phyloP scores from a whole-genome alignment of 2,113 vertebrate species.

The Zingel zingel region DNA sequence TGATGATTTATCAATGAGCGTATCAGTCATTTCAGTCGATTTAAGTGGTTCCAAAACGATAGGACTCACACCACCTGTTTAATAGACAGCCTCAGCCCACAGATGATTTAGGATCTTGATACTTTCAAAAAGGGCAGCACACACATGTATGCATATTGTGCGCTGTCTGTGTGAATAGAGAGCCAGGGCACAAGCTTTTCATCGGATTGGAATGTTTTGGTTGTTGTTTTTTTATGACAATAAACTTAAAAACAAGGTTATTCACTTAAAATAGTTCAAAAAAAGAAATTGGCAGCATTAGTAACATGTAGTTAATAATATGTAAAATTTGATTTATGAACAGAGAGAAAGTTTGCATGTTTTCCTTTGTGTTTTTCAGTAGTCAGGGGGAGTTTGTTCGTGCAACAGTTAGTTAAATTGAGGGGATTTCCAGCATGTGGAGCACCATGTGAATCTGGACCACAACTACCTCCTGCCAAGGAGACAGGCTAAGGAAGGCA shows the following conservation, averaged over 20 bases:
- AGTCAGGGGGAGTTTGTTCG: slow-evolving; percentile 36
- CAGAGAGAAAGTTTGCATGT: not conserved
- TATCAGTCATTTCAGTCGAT: not conserved
- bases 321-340: slow-evolving; percentile 18
- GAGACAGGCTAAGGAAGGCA: slow-evolving; percentile 20
- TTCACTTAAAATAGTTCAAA: slow-evolving; percentile 8
- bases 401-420: slow-evolving; percentile 54
- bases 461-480: slow-evolving; percentile 31
- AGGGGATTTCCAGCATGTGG: slow-evolving; percentile 82
- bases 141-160: slow-evolving; percentile 1
- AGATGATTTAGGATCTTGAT: not conserved
- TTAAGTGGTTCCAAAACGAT: not conserved
- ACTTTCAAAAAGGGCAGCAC: not conserved
- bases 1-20: not conserved
- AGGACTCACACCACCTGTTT: not conserved
- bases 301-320: slow-evolving; percentile 5
- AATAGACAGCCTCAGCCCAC: not conserved
- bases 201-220: slow-evolving; percentile 32
- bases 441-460: slow-evolving; percentile 69
- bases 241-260: slow-evolving; percentile 14
- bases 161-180: not conserved
- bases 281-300: not conserved
- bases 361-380: slow-evolving; percentile 29
- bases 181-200: slow-evolving; percentile 29
- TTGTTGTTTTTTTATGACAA: slow-evolving; percentile 13